A percentile compares a stretch with the other conserved stretches of the same genome.
Conservation (phyloP, 2,888 invertebrate genomes). For the Euplagia quadripunctaria region DNA sequence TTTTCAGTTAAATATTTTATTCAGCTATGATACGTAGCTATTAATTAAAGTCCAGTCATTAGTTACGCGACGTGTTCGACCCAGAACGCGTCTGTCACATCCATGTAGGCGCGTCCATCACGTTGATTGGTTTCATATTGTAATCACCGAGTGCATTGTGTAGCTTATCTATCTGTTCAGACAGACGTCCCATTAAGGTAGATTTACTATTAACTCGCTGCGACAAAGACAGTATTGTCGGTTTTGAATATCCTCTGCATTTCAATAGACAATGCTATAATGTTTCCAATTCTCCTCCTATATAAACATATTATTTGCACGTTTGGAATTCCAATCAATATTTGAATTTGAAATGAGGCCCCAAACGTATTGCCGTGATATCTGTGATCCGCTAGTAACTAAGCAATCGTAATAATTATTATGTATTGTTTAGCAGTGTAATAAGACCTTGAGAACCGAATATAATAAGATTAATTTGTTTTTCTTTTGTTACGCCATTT, state of each 20-base stretch:
- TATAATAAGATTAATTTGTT: not conserved
- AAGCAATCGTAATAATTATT: constrained; percentile 21
- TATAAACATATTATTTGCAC: constrained; percentile 35
- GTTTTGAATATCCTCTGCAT: constrained; percentile 31
- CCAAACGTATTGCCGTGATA: constrained; percentile 25
- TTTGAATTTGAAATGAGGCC: constrained; percentile 52
- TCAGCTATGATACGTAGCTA: constrained; percentile 64
- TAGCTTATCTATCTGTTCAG: constrained; percentile 60
- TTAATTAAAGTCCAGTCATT: constrained; percentile 75
- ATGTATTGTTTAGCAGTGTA: not conserved
- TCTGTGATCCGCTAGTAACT: constrained; percentile 19
- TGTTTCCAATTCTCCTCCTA: constrained; percentile 42
- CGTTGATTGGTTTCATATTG: constrained; percentile 79
- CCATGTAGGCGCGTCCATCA: constrained; percentile 67
- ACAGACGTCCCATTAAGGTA: constrained; percentile 61
- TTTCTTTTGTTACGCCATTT: not conserved
- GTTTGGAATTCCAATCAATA: constrained; percentile 50
- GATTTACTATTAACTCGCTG: constrained; percentile 56
- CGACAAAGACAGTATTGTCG: constrained; percentile 47
- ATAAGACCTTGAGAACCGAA: not conserved
- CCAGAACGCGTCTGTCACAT: constrained; percentile 61
- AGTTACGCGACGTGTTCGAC: constrained; percentile 66
- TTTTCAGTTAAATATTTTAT: constrained; percentile 55
- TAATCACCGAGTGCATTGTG: constrained; percentile 69
- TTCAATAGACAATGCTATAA: constrained; percentile 40